These are phyloP conservation scores for Endotricha flammealis DNA, from an alignment of 2,888 invertebrate genomes.

Conservation along the genomic window DNA sequence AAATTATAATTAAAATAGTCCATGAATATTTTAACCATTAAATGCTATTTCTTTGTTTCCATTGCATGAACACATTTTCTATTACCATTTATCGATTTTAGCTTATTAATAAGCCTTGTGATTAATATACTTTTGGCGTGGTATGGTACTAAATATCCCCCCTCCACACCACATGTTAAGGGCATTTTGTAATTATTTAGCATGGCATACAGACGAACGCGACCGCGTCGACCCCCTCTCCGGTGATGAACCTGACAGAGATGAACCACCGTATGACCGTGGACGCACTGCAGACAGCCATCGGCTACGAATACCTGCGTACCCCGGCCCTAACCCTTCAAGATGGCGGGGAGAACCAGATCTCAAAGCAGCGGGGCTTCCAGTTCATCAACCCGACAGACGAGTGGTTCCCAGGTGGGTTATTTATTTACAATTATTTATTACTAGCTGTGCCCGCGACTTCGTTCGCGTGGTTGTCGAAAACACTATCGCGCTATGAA, in stretches of 20 bases:
- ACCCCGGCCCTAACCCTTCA: slow-evolving; percentile 82
- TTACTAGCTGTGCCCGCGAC: too few relatives aligned
- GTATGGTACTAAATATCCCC: slow-evolving; percentile 31
- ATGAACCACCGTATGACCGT: slow-evolving; percentile 84
- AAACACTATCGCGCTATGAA: too few relatives aligned
- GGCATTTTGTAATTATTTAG: slow-evolving; percentile 78
- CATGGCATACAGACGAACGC: slow-evolving; percentile 90
- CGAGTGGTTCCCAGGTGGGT: slow-evolving; percentile 89
- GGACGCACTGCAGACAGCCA: slow-evolving; percentile 84
- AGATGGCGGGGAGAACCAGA: slow-evolving; percentile 85
- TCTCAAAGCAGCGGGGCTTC: slow-evolving; percentile 89
- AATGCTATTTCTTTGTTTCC: neutral
- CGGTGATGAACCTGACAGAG: slow-evolving; percentile 90
- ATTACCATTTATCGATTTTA: neutral
- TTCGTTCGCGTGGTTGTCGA: too few relatives aligned
- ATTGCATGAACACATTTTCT: neutral
- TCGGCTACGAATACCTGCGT: slow-evolving; percentile 90
- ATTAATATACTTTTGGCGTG: slow-evolving; percentile 3
- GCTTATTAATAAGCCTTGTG: neutral
- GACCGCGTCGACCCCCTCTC: slow-evolving; percentile 88
- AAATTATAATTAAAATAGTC: slow-evolving; percentile 8
- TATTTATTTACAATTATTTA: too few relatives aligned
- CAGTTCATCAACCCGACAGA: slow-evolving; percentile 92
- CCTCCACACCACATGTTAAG: slow-evolving; percentile 51
- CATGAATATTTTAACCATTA: neutral